Evolutionary conservation across 2,888 invertebrate genomes (phyloP), one percentile per base, ranked within the genome.

Genomic region (Ennomos quercinarius): DNA sequence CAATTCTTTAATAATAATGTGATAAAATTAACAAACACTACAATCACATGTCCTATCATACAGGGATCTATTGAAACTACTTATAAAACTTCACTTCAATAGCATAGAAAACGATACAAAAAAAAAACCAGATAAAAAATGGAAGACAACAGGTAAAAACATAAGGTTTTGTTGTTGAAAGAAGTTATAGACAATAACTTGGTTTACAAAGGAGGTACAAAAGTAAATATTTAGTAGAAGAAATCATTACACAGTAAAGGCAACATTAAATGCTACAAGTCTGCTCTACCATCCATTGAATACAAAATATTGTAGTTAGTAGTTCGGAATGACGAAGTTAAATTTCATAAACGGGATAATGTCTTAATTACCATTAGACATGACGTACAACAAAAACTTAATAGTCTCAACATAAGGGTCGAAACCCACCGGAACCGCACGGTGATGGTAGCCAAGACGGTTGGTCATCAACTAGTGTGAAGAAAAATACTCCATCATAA

Each of bases 311-410:
- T 76, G 67, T 39, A 54, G 55, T 71, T 76, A 70, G 66, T 73
- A 71, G 66, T 70, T 74, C 78, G 84, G 83, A 83, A 81, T 84
- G 83, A 77, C 75, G 72, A 76, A 79, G 76, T 76, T 80, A 77
- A 27, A 75, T 75, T 75, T 50, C 74, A 67, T 73, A 69, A 65
- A 63, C 63, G 70, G 72, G 74, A 71, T 74, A 72, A 71, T 74
- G 74, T 74, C 77, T 80, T 81, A 79, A 68, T 76, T 78, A 74
- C 72, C 59, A 71, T 72, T 75, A 74, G 73, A 78, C 73, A 73
- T 77, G 71, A 76, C 77, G 61, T 68, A 77, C 65, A 79, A 79
- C 72, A 65, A 72, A 80, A 83, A 80, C 76, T 79, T 79, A 80
- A 77, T 77, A 78, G 74, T 75, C 69, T 80, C 75, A 84, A 85